Percentiles rank a stretch among this genome's conserved stretches.
Evolutionary conservation across 2,113 vertebrate genomes (phyloP).

Genomic region (Muscicapa adusta): DNA sequence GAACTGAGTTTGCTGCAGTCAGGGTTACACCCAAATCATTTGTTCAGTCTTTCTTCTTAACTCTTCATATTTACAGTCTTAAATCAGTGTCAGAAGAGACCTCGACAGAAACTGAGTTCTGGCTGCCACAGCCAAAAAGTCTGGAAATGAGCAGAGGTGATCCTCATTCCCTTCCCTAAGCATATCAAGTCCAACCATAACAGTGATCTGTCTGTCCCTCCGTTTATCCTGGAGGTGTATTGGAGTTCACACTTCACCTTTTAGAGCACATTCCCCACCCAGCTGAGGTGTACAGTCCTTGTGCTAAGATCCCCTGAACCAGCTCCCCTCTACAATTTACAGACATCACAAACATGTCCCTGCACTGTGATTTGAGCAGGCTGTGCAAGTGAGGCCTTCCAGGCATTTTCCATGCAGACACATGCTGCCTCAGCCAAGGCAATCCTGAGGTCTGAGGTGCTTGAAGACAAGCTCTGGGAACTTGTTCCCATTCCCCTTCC

Average conservation of each 20-base stretch:
- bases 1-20: neutral
- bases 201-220: neutral
- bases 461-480: neutral
- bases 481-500: neutral
- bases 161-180: neutral
- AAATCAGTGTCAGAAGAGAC: neutral
- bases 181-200: neutral
- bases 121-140: neutral
- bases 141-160: neutral
- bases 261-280: neutral
- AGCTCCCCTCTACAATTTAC: fast-evolving
- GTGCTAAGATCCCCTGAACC: neutral
- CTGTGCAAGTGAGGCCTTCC: neutral
- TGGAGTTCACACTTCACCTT: neutral
- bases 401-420: neutral
- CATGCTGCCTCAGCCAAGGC: neutral
- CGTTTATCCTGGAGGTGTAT: neutral
- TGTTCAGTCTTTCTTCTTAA: neutral
- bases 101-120: neutral
- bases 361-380: neutral
- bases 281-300: neutral
- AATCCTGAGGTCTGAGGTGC: neutral
- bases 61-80: neutral
- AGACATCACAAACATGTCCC: neutral
- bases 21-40: neutral